Base-by-base conservation (phyloP, 1,140 invertebrate species). In the Agrilus planipennis region DNA sequence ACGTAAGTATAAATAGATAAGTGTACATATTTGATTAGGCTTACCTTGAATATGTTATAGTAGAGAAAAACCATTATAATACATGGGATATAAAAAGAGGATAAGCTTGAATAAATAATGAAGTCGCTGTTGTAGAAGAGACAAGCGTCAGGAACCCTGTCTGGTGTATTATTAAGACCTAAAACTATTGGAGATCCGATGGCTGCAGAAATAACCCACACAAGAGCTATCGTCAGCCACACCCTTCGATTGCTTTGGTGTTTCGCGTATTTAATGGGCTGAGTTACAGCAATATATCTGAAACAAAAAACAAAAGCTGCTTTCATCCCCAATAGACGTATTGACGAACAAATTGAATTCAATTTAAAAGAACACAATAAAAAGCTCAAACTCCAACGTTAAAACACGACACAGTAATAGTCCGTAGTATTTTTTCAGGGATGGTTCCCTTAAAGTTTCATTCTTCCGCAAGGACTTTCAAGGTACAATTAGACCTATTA, bases 51-150 rank as follows among this genome's bases (percentile, higher is more conserved):
- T 70, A 99, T 99, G 68, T 82, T 89, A 69, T 90, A 96, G 64
- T 99, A 99, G 19, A 99, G 79, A 64, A 92, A 90, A 58, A 98
- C 87, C 92, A 99, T 98, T 55, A 96, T 90, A 54, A 96, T 81
- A 65, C 93, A 98, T 4, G 95, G 95, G 58, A 99, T 96, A 65
- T 97, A 99, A 76, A 99, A 99, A 48, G 94, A 98, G 38, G 85
- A 89, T 52, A 99, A 75, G 29, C 93, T 98, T 9, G 92, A 98
- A 64, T 92, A 94, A 49, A 99, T 85, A 55, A 99, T 89, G 64
- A 99, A 99, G 68, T 97, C 86, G 32, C 86, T 83, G 69, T 97
- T 98, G 70, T 96, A 95, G 72, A 99, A 99, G 39, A 89, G 71
- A 68, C 94, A 98, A 47, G 84, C 74, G 57, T 84, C 76, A 31